phyloP scores from a whole-genome alignment of 1,140 invertebrate genomes.

The Drosophila bocki region DNA sequence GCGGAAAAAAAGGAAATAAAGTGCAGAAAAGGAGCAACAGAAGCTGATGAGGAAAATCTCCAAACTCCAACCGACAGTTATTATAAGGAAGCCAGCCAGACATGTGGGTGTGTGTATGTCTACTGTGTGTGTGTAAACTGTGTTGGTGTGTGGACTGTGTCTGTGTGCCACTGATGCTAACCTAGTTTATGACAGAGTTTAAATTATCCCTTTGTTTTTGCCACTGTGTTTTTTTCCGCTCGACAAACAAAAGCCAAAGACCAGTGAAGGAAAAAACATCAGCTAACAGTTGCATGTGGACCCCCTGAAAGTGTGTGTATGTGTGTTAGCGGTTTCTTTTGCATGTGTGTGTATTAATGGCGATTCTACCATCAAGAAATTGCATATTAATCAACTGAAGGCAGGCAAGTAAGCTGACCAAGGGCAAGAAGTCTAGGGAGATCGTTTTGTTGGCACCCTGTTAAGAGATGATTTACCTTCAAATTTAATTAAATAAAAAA shows the following conservation, averaged over 20 bases:
- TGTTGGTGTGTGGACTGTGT: conserved; percentile 16
- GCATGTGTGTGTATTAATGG: conserved; percentile 62
- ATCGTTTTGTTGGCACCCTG: conserved; percentile 3
- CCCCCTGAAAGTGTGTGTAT: conserved; percentile 7
- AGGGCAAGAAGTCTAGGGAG: neutral
- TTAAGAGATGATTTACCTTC: no score
- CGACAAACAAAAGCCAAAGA: conserved; percentile 62
- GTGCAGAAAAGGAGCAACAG: conserved; percentile 46
- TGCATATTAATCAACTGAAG: conserved; percentile 76
- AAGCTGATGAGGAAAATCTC: conserved; percentile 79
- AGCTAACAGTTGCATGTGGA: conserved; percentile 11
- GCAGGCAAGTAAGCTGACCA: conserved; percentile 26
- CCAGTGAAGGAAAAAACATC: conserved; percentile 5
- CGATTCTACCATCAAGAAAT: conserved; percentile 68
- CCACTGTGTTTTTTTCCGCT: conserved; percentile 71
- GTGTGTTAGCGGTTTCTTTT: conserved; percentile 52
- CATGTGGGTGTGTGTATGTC: conserved; percentile 19
- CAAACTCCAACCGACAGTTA: conserved; percentile 78
- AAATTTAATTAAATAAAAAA: no score
- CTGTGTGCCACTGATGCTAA: conserved; percentile 64
- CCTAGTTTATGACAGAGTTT: conserved; percentile 83
- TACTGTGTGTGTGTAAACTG: conserved; percentile 1
- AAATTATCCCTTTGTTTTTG: conserved; percentile 82
- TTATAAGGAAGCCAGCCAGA: conserved; percentile 64
- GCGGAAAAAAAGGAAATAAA: conserved; percentile 55